A percentile compares a stretch with the other conserved stretches of the same genome.
These are phyloP conservation scores for Drosophila falleni DNA, from an alignment of 2,888 invertebrate species.

Conservation along the genomic window DNA sequence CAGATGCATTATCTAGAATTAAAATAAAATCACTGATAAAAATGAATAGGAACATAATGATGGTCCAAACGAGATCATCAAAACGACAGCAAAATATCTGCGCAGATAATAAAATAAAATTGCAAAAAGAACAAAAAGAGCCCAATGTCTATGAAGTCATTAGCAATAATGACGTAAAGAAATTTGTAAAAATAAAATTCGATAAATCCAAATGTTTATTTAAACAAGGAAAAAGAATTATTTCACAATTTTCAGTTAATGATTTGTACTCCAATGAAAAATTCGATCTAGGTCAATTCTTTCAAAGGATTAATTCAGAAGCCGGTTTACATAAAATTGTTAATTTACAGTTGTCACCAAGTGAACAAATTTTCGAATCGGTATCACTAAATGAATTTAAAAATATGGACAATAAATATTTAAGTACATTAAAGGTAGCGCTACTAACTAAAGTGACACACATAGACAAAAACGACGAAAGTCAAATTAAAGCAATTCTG, in stretches of 20 bases:
- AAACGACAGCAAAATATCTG: constrained; percentile 5
- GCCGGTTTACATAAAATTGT: neutral
- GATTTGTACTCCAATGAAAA: neutral
- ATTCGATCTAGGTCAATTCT: neutral
- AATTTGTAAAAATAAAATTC: neutral
- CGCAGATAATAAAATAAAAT: constrained; percentile 6
- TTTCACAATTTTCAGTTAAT: neutral
- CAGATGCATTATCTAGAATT: constrained; percentile 1
- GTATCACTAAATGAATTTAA: neutral
- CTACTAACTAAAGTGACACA: constrained; percentile 1
- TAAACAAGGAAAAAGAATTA: neutral
- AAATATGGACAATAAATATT: neutral
- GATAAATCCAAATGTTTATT: neutral
- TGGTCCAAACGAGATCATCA: neutral
- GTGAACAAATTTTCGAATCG: neutral
- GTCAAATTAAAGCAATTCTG: neutral
- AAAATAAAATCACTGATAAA: neutral
- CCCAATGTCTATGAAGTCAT: neutral
- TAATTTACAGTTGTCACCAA: neutral
- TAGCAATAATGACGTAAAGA: neutral
- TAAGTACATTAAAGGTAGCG: neutral
- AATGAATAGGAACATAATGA: neutral
- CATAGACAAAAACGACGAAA: neutral
- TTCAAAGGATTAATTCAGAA: neutral
- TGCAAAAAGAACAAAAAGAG: neutral